Evolutionary conservation across 2,113 vertebrate species (phyloP), one percentile per base, ranked within the genome.

Genomic region (Colistium nudipinnis): DNA sequence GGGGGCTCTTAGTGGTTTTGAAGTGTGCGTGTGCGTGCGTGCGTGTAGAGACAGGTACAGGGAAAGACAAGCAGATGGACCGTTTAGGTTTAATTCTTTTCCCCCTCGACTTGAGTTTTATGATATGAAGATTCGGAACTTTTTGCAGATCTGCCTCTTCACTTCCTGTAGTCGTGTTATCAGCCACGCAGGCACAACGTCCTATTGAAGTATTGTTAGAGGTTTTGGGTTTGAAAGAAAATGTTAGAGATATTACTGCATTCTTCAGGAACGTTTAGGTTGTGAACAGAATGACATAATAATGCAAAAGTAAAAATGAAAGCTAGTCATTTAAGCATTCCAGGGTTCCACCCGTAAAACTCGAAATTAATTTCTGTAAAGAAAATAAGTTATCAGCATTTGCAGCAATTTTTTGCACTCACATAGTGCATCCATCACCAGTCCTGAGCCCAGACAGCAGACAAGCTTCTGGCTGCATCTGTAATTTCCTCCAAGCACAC

Each of bases 41-140:
- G 49, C 22, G 33, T 35, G 27, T 54, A 33, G n/a, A 41, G 49
- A 63, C 11, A 59, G 33, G 62, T 55, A 75, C 25, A n/a, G 30
- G 9, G 24, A 61, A 10, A 69, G 54, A 70, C 55, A 66, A 62
- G 65, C 77, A 75, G 67, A 81, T 65, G 66, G 55, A 61, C 39
- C 57, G 52, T 54, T 56, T 70, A 54, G 51, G 35, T 72, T 70
- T 11, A 36, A 28, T 70, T 57, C 24, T 74, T 44, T 62, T 60
- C 57, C 20, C 12, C 35, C 52, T 47, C 27, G 31, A 27, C 30
- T 49, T 1, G 0, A 44, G 69, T 30, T 69, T 19, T 53, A 13
- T 62, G 53, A 60, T 51, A 10, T 30, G 52, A 61, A 27, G 33
- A 41, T 31, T 4, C 7, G 59, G 47, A 66, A 56, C 27, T 41